Base-by-base conservation (phyloP, 2,113 vertebrate genomes). In the Hemiscyllium ocellatum region DNA sequence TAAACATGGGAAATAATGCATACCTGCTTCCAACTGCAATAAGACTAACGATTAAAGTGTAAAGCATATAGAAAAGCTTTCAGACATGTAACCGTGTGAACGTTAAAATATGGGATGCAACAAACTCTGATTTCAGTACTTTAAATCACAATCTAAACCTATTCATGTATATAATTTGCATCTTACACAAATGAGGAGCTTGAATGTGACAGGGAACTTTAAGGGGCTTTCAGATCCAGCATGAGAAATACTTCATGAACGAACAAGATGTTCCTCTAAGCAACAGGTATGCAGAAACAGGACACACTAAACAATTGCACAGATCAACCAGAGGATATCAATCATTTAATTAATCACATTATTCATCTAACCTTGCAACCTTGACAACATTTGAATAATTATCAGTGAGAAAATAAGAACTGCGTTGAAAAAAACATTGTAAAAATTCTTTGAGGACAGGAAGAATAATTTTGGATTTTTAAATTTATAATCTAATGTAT, bases 111-210 rank as follows among this genome's bases (percentile, higher is more conserved):
- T 47, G 68, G 68, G 50, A 95, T 68, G 47, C 42, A 94, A 72
- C 26, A 72, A 42, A 50, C 68, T 72, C 37, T 70, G 37, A 50
- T 70, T 72, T 50, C 22, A 95, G 42, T 6, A 61, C 22, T 50
- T 50, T 50, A 72, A 95, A 72, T 70, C 37, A 72, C 93, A 95
- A 95, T 29, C 93, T 70, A 94, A 94, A 69, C 33, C 91, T 42
- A 91, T 66, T 94, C 33, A 95, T 19, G 66, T 91, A 33, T 33
- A 89, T 47, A 94, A 42, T 50, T 26, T 24, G 22, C 69, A 37
- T 47, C 12, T 50, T 95, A 89, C 22, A 29, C 37, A 72, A 69
- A 95, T 50, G 15, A 70, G 68, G 37, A 95, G 6, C 24, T 95
- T 95, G 93, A 70, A 29, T 72, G 42, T 17, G 12, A 72, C 37